Conservation (phyloP, 2,888 invertebrate species). For the Phengaris alcon region DNA sequence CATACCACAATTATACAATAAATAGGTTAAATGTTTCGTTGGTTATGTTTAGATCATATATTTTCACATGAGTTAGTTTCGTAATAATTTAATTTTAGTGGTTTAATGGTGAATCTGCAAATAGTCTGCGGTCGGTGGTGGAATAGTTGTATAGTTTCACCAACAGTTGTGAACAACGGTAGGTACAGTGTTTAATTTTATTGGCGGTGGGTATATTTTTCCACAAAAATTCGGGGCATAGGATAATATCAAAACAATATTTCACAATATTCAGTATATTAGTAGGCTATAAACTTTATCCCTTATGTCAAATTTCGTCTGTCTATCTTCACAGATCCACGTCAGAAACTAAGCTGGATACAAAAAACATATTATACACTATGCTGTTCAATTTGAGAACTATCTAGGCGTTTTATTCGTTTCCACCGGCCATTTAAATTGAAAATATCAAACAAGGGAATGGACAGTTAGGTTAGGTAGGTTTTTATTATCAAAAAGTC, state of each 20-base stretch:
- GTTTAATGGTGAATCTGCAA: slow-evolving; percentile 30
- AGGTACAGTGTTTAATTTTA: background rate
- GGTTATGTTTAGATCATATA: slow-evolving; percentile 18
- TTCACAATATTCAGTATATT: too few species aligned
- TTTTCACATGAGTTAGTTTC: slow-evolving; percentile 23
- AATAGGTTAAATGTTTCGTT: slow-evolving; percentile 5
- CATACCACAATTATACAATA: background rate
- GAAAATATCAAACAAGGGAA: slow-evolving; percentile 17
- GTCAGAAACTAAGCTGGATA: background rate
- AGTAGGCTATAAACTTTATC: background rate
- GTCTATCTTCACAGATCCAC: background rate
- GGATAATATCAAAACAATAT: background rate
- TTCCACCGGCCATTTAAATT: slow-evolving; percentile 7
- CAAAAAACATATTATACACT: slow-evolving; percentile 4
- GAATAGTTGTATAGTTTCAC: slow-evolving; percentile 19
- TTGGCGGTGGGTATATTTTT: background rate
- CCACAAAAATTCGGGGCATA: background rate
- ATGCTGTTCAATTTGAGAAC: background rate
- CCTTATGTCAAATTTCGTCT: background rate
- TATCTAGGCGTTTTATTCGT: slow-evolving; percentile 6
- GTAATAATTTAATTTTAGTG: slow-evolving; percentile 29
- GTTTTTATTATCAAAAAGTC: slow-evolving; percentile 25
- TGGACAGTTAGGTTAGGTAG: slow-evolving; percentile 17
- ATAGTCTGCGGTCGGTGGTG: slow-evolving; percentile 27
- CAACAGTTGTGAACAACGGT: background rate